Percentiles rank a stretch among this genome's conserved stretches.
phyloP scores from a whole-genome alignment of 53 echinoderm and acorn worm genomes.

The Zoroaster sp. region DNA sequence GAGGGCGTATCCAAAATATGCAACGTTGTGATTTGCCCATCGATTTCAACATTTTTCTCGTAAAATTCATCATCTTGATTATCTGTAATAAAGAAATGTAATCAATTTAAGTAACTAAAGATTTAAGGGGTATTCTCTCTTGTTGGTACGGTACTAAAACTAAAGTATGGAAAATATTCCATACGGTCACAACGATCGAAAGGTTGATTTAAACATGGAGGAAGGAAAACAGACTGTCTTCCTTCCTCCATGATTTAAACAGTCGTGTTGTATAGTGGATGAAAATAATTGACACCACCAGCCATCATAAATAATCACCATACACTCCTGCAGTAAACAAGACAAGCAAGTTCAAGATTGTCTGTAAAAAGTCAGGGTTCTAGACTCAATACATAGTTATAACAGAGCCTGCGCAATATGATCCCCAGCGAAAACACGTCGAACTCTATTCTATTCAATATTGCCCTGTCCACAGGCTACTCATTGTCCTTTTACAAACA shows the following conservation, averaged over 20 bases:
- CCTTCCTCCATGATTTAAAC: no score
- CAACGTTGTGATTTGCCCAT: conserved; percentile 71
- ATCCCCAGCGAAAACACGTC: not conserved
- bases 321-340: no score
- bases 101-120: conserved; percentile 23
- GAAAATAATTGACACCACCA: no score
- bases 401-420: not conserved
- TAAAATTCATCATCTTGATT: conserved; percentile 82
- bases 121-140: not conserved
- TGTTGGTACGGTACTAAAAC: no score
- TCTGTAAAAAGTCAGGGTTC: not conserved
- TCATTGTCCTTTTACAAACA: no score
- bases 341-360: not conserved
- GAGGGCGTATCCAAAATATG: conserved; percentile 91
- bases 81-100: conserved; percentile 46
- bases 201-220: no score
- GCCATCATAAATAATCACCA: no score
- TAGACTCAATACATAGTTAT: not conserved
- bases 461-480: no score
- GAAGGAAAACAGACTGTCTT: no score
- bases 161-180: no score
- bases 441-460: not conserved
- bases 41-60: conserved; percentile 83
- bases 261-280: no score
- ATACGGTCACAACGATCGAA: no score